A percentile compares a stretch with the other conserved stretches of the same genome.
Conservation (phyloP, 2,797 vertebrate species). For the Esox lucius region DNA sequence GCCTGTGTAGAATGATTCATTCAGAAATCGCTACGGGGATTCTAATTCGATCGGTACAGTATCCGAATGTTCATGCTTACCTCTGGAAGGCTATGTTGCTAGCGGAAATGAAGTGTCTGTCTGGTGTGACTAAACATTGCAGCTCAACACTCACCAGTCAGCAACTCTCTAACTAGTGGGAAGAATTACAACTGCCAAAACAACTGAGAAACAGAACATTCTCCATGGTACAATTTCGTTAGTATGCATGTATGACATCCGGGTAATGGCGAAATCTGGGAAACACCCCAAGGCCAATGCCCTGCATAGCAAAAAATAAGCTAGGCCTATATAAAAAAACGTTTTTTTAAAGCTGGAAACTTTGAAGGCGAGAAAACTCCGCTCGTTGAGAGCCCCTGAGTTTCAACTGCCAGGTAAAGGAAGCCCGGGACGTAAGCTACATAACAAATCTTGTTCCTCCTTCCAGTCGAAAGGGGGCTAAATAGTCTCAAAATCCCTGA, state of each 20-base stretch:
- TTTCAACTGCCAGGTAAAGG: too few relatives aligned
- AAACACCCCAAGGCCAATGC: too few relatives aligned
- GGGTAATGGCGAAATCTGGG: too few relatives aligned
- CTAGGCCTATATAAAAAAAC: too few relatives aligned
- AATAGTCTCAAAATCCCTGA: too few relatives aligned
- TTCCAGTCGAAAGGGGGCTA: too few relatives aligned
- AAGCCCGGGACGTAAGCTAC: too few relatives aligned
- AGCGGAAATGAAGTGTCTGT: conserved; percentile 5
- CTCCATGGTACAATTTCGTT: neutral
- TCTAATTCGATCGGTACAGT: neutral
- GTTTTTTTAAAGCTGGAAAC: too few relatives aligned
- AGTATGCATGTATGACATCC: neutral
- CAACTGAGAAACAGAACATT: neutral
- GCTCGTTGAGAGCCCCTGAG: too few relatives aligned
- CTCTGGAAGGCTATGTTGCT: neutral
- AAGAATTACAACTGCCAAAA: neutral
- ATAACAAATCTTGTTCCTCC: too few relatives aligned
- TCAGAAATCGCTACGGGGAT: conserved; percentile 10
- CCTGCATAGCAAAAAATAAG: too few relatives aligned
- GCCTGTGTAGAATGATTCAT: conserved; percentile 22
- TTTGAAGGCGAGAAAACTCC: too few relatives aligned
- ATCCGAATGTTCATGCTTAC: neutral
- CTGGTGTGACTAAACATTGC: conserved; percentile 47
- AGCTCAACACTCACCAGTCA: conserved; percentile 10
- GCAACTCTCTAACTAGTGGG: neutral